Evolutionary conservation across 2,888 invertebrate genomes (phyloP).

Genomic region (Quadroppia sp.): DNA sequence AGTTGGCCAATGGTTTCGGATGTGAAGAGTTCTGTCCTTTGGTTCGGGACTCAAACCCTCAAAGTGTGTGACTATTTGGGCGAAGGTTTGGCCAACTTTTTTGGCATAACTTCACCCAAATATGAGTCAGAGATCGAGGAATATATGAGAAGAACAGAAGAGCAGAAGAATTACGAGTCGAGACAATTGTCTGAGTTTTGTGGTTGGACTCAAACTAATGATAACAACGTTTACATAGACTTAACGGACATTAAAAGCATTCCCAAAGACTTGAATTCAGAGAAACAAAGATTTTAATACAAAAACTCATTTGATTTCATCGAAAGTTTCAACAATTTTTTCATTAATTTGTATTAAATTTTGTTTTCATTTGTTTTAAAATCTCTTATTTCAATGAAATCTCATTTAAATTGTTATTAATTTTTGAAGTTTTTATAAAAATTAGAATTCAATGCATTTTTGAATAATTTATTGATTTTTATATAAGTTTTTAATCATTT

Average conservation of each 20-base stretch:
- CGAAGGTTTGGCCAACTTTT: constrained; percentile 71
- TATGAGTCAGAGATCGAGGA: constrained; percentile 82
- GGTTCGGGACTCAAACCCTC: neutral
- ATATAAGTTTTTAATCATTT: too few relatives aligned
- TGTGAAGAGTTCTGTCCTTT: neutral
- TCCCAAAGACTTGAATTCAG: neutral
- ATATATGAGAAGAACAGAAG: constrained; percentile 65
- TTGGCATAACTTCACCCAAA: constrained; percentile 83
- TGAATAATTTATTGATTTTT: too few relatives aligned
- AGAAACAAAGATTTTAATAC: neutral
- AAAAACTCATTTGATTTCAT: too few relatives aligned
- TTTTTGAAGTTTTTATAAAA: too few relatives aligned
- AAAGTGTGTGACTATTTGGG: constrained; percentile 57
- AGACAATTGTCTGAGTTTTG: constrained; percentile 49
- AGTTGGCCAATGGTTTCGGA: neutral
- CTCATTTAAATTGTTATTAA: too few relatives aligned
- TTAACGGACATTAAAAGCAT: neutral
- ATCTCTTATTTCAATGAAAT: too few relatives aligned
- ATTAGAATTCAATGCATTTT: too few relatives aligned
- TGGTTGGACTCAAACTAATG: constrained; percentile 31
- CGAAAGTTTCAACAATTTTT: too few relatives aligned
- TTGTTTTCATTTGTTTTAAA: too few relatives aligned
- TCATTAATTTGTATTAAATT: too few relatives aligned
- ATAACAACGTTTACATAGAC: neutral
- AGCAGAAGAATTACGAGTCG: constrained; percentile 51